A percentile compares a stretch with the other conserved stretches of the same genome.
Conservation (phyloP, 1,140 invertebrate genomes). For the Radopholus similis region DNA sequence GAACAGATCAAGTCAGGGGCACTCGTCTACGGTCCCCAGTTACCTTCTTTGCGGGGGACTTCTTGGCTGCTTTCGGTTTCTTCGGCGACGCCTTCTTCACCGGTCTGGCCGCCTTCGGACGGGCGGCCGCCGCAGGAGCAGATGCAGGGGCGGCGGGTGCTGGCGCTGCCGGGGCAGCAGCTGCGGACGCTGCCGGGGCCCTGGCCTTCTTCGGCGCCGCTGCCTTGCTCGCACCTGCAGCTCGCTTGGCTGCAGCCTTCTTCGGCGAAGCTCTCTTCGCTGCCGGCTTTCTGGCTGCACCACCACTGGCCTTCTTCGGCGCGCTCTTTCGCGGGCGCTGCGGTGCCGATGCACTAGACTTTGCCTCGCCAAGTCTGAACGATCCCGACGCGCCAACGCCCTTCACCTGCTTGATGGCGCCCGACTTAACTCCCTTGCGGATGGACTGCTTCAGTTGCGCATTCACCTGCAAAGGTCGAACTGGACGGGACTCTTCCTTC, state of each 20-base stretch:
- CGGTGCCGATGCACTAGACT: no score
- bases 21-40: no score
- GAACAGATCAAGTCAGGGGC: no score
- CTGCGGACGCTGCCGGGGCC: not conserved
- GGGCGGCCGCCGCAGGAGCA: not conserved
- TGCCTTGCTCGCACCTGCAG: not conserved
- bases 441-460: constrained; percentile 18
- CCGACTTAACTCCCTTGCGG: constrained; percentile 23
- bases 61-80: constrained; percentile 8
- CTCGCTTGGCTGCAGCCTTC: not conserved
- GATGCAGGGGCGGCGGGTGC: not conserved
- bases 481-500: not conserved
- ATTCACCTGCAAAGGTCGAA: constrained; percentile 28
- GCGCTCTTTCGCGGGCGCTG: not conserved
- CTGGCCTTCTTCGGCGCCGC: constrained; percentile 3
- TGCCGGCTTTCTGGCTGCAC: not conserved
- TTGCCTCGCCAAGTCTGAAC: constrained; percentile 25
- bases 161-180: not conserved
- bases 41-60: not conserved
- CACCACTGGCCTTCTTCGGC: not conserved
- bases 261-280: not conserved
- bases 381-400: constrained; percentile 30
- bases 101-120: not conserved
- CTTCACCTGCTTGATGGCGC: constrained; percentile 23
- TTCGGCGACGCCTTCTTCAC: not conserved